Percentiles rank a stretch among this genome's conserved stretches.
Evolutionary conservation across 2,797 vertebrate genomes (phyloP).

Genomic region (Trichosurus vulpecula): DNA sequence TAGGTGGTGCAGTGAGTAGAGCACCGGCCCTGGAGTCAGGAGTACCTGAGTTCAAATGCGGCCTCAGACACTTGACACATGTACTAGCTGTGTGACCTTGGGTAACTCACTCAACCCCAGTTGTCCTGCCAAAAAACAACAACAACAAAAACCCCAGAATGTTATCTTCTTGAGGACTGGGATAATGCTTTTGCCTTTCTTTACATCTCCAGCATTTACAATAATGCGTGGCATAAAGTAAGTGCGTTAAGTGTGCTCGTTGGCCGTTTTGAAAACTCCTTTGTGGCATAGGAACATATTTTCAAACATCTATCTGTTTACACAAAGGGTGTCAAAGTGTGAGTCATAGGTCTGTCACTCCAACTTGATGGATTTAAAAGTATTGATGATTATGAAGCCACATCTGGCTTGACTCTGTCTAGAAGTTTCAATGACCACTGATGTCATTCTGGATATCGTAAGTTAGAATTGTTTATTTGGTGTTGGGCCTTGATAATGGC

Average conservation of each 20-base stretch:
- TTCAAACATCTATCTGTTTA: not conserved
- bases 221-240: not conserved
- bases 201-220: not conserved
- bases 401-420: conserved; percentile 13
- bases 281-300: not conserved
- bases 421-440: conserved; percentile 12
- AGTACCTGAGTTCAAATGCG: no score
- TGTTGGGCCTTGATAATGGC: not conserved
- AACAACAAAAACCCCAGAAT: no score
- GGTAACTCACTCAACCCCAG: no score
- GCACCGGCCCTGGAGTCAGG: no score
- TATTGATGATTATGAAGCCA: conserved; percentile 48
- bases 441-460: not conserved
- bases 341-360: not conserved
- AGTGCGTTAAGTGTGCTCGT: not conserved
- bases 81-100: no score
- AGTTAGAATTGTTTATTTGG: not conserved
- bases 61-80: no score
- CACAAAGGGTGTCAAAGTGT: no score
- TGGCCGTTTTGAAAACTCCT: not conserved
- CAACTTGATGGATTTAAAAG: not conserved
- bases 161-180: not conserved
- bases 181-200: not conserved
- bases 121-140: no score
- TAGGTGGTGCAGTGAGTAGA: no score